Evolutionary conservation across 2,888 invertebrate species (phyloP), one percentile per base, ranked within the genome.

Genomic region (Machimus atricapillus): DNA sequence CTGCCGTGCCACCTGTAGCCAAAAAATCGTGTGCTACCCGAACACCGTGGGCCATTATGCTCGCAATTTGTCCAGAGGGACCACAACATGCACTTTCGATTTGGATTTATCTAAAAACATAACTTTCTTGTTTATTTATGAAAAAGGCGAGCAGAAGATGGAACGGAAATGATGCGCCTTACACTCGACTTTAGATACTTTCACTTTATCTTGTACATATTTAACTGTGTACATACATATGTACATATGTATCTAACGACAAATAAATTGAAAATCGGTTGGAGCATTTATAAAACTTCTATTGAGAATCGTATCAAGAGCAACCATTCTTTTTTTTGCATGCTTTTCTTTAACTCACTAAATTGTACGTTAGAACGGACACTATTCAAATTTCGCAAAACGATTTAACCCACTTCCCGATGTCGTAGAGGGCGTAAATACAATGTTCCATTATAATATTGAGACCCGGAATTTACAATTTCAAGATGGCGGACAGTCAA

Each of bases 1-100:
- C n/a, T 83, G 37, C 27, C 37, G 56, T 58, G 78, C 86, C 86
- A 78, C 78, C 77, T 86, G 78, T 78, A 86, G 78, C 82, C 66
- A 76, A 74, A 56, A 43, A 66, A 86, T 74, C 87, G 46, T 56
- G 85, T 23, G 6, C 23, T 58, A 19, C 58, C 19, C 58, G 23
- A 12, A 58, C 56, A 56, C 56, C 23, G n/a, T n/a, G 56, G 16
- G 19, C 37, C 9, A 37, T 19, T 58, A 58, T 58, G 58, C 23
- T 58, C 58, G n/a, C 19, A 23, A 58, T 58, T 19, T 58, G 23
- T 58, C 66, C 66, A 66, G 66, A 58, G 58, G 23, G 58, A 66
- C n/a, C 52, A 6, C 16, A 52, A 16, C 23, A 66, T 66, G 66
- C 66, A 66, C 58, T 66, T 23, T 66, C 66, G 23, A 66, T 66